Evolutionary conservation across 92 coral and sea anemone species (phyloP), one percentile per base, ranked within the genome.

Genomic region (Muricea muricata): DNA sequence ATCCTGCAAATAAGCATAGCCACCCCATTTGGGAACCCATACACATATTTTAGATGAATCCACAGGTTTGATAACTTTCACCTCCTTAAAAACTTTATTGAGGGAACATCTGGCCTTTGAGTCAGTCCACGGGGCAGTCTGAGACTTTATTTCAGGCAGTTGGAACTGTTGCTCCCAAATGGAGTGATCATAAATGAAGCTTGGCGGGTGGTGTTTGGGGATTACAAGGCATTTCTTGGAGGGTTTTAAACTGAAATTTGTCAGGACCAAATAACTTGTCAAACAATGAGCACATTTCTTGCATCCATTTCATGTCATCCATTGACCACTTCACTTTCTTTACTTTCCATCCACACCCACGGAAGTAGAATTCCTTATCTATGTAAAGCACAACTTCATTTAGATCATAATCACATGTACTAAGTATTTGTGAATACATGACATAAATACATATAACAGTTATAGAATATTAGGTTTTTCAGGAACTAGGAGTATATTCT

Each of bases 21-120:
- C 65, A 63, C 70, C 70, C 70, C 70, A 63, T 15, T 63, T 63
- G 32, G 70, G 70, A 63, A 63, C 70, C 70, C 70, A 63, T 63
- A 63, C 39, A 63, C 21, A 7, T 25, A 31, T 6, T 26, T 26
- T 31, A n/a, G 32, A 13, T 10, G 7, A 10, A 12, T 63, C 15
- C 70, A 25, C 70, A 63, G 33, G 32, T 10, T 63, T 26, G 32
- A 31, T 26, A n/a, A 7, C 5, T 63, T 63, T 63, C 9, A 31
- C 70, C 39, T 26, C 65, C 21, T 55, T 25, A 55, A 55, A 55
- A 25, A 55, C 21, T 18, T 55, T 55, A 4, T 55, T 6, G 4
- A 55, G 65, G 5, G 65, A 55, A 55, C 12, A 55, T 55, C 65
- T 55, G 15, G 65, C 65, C 28, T 25, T 55, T 18, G 65, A 25